Evolutionary conservation across 1,140 invertebrate species (phyloP), one percentile per base, ranked within the genome.

Genomic region (Colletes gigas): DNA sequence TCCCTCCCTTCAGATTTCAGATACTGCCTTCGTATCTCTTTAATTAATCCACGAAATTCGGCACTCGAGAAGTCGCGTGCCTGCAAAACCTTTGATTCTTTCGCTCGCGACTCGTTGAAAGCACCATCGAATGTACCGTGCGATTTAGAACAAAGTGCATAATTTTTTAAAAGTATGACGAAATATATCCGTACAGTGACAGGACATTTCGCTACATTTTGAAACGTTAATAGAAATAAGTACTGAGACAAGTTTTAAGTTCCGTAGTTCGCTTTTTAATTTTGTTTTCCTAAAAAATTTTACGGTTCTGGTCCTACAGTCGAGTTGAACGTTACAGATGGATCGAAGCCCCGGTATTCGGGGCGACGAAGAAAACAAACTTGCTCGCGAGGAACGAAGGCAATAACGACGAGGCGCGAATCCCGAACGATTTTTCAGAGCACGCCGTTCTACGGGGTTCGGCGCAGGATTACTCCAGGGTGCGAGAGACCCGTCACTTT

Each of bases 401-500:
- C 55, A 44, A 81, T 39, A 69, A 67, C 50, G 60, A 70, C 21
- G 30, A 75, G 52, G 57, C 39, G 71, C 73, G 39, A 63, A 63
- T 47, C 72, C 50, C 44, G 72, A 68, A 71, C 69, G 70, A 73
- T 52, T 84, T 62, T 74, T 66, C 21, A 50, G 59, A 39, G 59
- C 50, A 12, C 10, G 74, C 57, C 30, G 39, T 44, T 10, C 52
- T 30, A 52, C 30, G 78, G 83, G 79, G 68, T 83, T 81, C 81
- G 66, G 68, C 74, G 83, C 63, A 66, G 68, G 78, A 78, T 68
- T 75, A 65, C 59, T 67, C 17, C 67, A 68, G 65, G 74, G 72
- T 83, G 83, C 78, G 75, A 85, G 84, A 30, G 83, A 82, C n/a
- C 81, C 83, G 88, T 90, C 89, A 92, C 91, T 92, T 92, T 92